Conservation (phyloP, 92 coral and sea anemone genomes). For the Actinostola sp. region DNA sequence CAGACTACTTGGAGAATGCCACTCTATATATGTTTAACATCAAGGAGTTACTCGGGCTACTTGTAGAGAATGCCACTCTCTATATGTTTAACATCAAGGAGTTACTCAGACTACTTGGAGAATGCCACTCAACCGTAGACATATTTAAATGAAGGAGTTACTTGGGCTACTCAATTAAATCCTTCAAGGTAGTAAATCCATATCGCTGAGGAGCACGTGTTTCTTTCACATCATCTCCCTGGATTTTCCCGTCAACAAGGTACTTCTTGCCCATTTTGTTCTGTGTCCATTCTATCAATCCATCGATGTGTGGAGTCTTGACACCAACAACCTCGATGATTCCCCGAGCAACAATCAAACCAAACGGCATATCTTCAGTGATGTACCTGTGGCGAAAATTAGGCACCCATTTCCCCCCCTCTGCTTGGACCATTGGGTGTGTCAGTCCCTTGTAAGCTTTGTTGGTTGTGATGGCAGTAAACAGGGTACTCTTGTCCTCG, state of each 20-base stretch:
- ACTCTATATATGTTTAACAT: no score
- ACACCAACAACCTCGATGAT: constrained; percentile 52
- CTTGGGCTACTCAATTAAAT: not conserved
- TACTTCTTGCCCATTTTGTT: constrained; percentile 35
- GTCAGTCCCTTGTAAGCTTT: constrained; percentile 47
- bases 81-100: no score
- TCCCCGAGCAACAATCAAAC: constrained; percentile 49
- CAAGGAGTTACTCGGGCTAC: no score
- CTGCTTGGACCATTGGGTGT: constrained; percentile 42
- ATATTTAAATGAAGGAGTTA: not conserved
- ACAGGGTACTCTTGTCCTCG: constrained; percentile 33
- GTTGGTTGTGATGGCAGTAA: constrained; percentile 36
- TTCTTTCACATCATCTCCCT: constrained; percentile 46
- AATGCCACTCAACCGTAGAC: not conserved
- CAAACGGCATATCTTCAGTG: constrained; percentile 59
- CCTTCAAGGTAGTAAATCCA: constrained; percentile 50
- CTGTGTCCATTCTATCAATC: constrained; percentile 48
- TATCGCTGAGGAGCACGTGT: constrained; percentile 65
- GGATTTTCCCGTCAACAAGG: constrained; percentile 40
- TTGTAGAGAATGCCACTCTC: no score
- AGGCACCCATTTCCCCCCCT: constrained; percentile 55
- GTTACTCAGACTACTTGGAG: no score
- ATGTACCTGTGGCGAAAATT: constrained; percentile 44
- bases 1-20: no score
- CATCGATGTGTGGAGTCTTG: constrained; percentile 55